Percentiles rank a stretch among this genome's conserved stretches.
Evolutionary conservation across 2,888 invertebrate genomes (phyloP).

Genomic region (Pimpla rufipes): DNA sequence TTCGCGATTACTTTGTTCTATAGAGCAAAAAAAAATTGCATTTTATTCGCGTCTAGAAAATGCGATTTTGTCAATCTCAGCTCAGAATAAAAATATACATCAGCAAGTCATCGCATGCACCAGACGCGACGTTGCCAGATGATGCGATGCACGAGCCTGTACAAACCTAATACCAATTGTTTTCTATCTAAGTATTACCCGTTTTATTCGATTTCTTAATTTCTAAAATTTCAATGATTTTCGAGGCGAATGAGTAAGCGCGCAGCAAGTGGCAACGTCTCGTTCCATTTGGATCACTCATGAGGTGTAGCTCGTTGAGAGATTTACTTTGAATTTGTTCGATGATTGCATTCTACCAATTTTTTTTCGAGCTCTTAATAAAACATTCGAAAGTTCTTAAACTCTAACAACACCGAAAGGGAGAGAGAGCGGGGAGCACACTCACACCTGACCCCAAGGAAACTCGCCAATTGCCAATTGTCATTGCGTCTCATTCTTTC

Average conservation of each 20-base stretch:
- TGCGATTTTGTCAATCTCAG: slow-evolving; percentile 3
- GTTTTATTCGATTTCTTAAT: neutral
- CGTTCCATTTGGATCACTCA: slow-evolving; percentile 81
- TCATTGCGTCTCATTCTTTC: slow-evolving; percentile 57
- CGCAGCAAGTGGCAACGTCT: slow-evolving; percentile 81
- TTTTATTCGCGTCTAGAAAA: neutral
- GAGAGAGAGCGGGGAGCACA: slow-evolving; percentile 82
- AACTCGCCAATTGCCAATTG: slow-evolving; percentile 83
- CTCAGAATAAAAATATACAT: slow-evolving; percentile 52
- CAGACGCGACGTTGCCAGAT: slow-evolving; percentile 80
- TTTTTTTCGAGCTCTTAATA: slow-evolving; percentile 39
- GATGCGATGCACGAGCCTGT: slow-evolving; percentile 48
- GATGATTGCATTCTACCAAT: neutral
- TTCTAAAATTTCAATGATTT: slow-evolving; percentile 28
- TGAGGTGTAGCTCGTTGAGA: slow-evolving; percentile 80
- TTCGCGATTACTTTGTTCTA: neutral
- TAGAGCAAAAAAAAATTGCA: neutral
- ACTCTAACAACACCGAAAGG: slow-evolving; percentile 79
- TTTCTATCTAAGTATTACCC: neutral
- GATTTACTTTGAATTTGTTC: slow-evolving; percentile 22
- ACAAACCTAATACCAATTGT: slow-evolving; percentile 29
- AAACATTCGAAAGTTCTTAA: slow-evolving; percentile 61
- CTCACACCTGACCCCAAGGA: slow-evolving; percentile 85
- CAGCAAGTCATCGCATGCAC: slow-evolving; percentile 79
- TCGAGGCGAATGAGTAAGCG: slow-evolving; percentile 60